A percentile compares a stretch with the other conserved stretches of the same genome.
phyloP scores from a whole-genome alignment of 2,113 vertebrate genomes.

The Hucho hucho region DNA sequence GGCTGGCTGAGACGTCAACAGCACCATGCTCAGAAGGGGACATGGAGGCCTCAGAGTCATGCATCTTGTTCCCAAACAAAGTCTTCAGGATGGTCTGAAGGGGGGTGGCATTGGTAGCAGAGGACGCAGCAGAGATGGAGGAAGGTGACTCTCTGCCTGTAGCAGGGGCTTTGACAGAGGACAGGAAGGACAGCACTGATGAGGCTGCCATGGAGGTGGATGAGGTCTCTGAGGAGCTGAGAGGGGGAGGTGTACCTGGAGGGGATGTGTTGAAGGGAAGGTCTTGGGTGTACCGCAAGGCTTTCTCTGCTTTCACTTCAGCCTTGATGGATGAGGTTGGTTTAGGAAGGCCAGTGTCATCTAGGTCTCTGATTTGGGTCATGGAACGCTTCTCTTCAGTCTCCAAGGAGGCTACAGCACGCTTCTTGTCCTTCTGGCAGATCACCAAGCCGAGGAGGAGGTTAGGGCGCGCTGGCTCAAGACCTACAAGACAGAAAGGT shows the following conservation, averaged over 20 bases:
- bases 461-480: slow-evolving; percentile 93
- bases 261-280: slow-evolving; percentile 76
- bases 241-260: slow-evolving; percentile 83
- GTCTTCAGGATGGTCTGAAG: slow-evolving; percentile 95
- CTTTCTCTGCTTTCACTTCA: slow-evolving; percentile 64
- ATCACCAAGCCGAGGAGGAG: slow-evolving; percentile 93
- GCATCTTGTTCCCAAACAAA: slow-evolving; percentile 89
- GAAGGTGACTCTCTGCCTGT: slow-evolving; percentile 57
- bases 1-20: slow-evolving; percentile 57
- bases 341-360: slow-evolving; percentile 71
- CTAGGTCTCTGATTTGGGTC: slow-evolving; percentile 73
- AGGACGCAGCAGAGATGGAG: slow-evolving; percentile 40
- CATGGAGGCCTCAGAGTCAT: slow-evolving; percentile 75
- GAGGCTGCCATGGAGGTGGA: slow-evolving; percentile 56
- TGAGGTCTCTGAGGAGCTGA: slow-evolving; percentile 68
- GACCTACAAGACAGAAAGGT: slow-evolving; percentile 75
- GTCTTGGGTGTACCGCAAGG: slow-evolving; percentile 69
- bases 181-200: slow-evolving; percentile 75
- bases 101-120: slow-evolving; percentile 68
- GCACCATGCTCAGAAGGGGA: slow-evolving; percentile 70
- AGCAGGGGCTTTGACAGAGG: slow-evolving; percentile 73
- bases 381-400: slow-evolving; percentile 84
- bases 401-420: slow-evolving; percentile 67
- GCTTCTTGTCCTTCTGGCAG: slow-evolving; percentile 91
- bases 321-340: slow-evolving; percentile 42